These are phyloP conservation scores for Salticus scenicus DNA, from an alignment of 2,888 invertebrate species.

Conservation along the genomic window DNA sequence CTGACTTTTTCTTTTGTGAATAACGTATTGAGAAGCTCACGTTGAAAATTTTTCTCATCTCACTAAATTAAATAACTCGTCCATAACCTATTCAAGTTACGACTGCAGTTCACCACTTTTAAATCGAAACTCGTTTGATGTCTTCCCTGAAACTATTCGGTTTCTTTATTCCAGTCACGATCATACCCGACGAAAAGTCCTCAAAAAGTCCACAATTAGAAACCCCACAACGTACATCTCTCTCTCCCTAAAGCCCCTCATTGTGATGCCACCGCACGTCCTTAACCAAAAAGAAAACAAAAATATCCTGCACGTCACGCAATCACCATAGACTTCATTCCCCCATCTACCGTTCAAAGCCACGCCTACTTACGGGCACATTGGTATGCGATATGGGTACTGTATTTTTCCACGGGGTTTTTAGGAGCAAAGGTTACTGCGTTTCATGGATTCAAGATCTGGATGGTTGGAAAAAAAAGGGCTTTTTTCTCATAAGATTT, in stretches of 20 bases:
- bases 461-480: too few relatives aligned
- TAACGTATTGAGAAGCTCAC: too few relatives aligned
- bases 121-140: not conserved
- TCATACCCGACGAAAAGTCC: not conserved
- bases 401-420: not conserved
- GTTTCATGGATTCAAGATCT: not conserved
- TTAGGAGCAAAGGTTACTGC: conserved; percentile 15
- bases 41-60: too few relatives aligned
- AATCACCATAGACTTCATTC: not conserved
- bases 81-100: not conserved
- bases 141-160: not conserved
- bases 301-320: conserved; percentile 1
- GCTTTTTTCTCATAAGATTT: not conserved
- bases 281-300: not conserved
- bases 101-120: not conserved
- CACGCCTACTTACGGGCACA: not conserved
- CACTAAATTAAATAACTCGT: not conserved
- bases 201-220: conserved; percentile 18
- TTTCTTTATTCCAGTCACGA: conserved; percentile 4
- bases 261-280: not conserved
- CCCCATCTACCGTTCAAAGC: not conserved
- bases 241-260: conserved; percentile 5
- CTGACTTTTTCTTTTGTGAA: too few relatives aligned
- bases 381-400: not conserved
- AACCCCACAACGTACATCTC: conserved; percentile 7